A percentile compares a stretch with the other conserved stretches of the same genome.
These are phyloP conservation scores for Raja brachyura DNA, from an alignment of 2,113 vertebrate genomes.

Conservation along the genomic window DNA sequence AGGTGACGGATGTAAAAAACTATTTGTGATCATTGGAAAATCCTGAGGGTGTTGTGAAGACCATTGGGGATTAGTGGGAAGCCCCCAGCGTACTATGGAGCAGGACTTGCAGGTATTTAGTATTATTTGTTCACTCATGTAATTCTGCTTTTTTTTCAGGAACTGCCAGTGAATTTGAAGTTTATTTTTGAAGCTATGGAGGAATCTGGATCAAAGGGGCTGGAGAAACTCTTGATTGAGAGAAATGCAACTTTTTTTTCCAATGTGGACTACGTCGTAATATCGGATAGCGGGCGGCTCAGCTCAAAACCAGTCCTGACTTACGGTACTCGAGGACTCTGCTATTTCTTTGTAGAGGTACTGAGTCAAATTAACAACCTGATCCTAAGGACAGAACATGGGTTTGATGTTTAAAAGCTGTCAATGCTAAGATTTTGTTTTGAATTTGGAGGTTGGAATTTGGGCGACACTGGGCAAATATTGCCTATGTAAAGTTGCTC, in stretches of 20 bases:
- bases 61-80: too few relatives aligned
- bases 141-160: constrained; percentile 45
- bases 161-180: constrained; percentile 63
- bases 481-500: too few relatives aligned
- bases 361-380: not conserved
- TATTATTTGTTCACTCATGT: not conserved
- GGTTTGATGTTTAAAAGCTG: not conserved
- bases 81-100: too few relatives aligned
- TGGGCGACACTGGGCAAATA: too few relatives aligned
- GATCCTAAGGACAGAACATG: not conserved
- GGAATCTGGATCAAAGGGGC: constrained; percentile 60
- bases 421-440: not conserved
- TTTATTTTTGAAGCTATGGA: constrained; percentile 70
- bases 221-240: constrained; percentile 53
- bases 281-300: constrained; percentile 65
- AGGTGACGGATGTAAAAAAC: too few relatives aligned
- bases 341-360: constrained; percentile 66
- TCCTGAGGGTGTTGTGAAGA: too few relatives aligned
- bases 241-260: constrained; percentile 58
- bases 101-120: too few relatives aligned
- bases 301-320: constrained; percentile 59
- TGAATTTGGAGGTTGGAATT: too few relatives aligned
- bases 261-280: constrained; percentile 57
- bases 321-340: constrained; percentile 58
- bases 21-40: too few relatives aligned